Percentiles rank a stretch among this genome's conserved stretches.
phyloP scores from a whole-genome alignment of 2,113 vertebrate species.

The Cygnus buccinator region DNA sequence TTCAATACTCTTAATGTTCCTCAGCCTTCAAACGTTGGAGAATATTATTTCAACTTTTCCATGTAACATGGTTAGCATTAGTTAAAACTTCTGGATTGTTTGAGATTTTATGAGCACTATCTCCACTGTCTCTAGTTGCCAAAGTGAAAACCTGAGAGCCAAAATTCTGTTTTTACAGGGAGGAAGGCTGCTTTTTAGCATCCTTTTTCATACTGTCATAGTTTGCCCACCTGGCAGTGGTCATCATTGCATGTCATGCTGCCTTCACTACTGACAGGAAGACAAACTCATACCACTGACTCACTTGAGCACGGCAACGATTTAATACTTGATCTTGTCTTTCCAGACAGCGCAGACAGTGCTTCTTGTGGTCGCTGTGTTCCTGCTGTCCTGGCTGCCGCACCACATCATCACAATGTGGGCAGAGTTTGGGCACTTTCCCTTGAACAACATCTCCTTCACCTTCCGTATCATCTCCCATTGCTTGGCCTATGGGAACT shows the following conservation, averaged over 20 bases:
- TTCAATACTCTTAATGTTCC: not conserved
- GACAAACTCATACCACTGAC: not conserved
- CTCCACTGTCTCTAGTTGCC: not conserved
- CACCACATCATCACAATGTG: conserved; percentile 87
- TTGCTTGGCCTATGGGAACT: conserved; percentile 85
- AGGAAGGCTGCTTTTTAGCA: not conserved
- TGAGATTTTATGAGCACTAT: not conserved
- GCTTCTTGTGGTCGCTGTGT: conserved; percentile 79
- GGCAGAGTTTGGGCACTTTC: conserved; percentile 84
- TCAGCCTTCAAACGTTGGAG: not conserved
- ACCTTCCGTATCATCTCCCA: conserved; percentile 83
- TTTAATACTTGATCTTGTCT: not conserved
- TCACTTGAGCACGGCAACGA: rapidly evolving
- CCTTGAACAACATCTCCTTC: conserved; percentile 81
- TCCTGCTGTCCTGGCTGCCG: conserved; percentile 86
- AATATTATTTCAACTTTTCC: not conserved
- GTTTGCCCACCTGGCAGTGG: not conserved
- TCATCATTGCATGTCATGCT: not conserved
- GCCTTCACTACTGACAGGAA: not conserved
- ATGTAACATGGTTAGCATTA: not conserved
- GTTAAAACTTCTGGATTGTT: not conserved
- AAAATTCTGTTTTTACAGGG: not conserved
- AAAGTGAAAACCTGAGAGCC: not conserved
- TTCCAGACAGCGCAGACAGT: conserved; percentile 83
- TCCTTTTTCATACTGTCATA: not conserved